phyloP scores from a whole-genome alignment of 2,113 vertebrate species.

The Tragelaphus imberbis region DNA sequence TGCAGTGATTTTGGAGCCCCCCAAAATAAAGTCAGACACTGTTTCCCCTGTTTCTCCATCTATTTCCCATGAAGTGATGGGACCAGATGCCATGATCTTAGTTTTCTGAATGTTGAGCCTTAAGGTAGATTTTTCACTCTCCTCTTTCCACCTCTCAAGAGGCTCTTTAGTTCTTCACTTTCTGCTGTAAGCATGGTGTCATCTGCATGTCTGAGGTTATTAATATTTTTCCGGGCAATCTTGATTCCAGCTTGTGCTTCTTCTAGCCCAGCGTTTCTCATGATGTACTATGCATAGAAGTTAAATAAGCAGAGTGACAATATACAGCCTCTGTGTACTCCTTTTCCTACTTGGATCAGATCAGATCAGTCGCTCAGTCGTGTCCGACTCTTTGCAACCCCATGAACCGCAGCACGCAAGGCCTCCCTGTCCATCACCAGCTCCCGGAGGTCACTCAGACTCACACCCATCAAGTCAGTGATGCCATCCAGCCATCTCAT shows the following conservation, averaged over 20 bases:
- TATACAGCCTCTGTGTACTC: too few species aligned
- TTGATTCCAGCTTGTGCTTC: neutral
- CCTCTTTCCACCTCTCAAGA: neutral
- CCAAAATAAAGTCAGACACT: neutral
- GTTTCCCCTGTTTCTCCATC: neutral
- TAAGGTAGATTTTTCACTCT: neutral
- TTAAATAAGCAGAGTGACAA: too few species aligned
- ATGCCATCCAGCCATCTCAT: too few species aligned
- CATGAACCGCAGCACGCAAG: too few species aligned
- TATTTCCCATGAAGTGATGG: neutral
- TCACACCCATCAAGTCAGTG: too few species aligned
- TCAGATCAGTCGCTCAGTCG: too few species aligned
- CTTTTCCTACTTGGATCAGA: too few species aligned
- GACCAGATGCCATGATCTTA: neutral
- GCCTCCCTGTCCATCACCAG: too few species aligned
- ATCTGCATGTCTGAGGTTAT: neutral
- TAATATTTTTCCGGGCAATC: neutral
- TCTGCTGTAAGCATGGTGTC: neutral
- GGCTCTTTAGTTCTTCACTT: neutral
- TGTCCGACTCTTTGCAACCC: too few species aligned
- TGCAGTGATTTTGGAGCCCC: neutral
- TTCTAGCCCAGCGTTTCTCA: rapidly evolving
- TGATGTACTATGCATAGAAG: too few species aligned
- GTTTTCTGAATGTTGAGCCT: neutral
- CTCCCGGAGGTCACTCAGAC: too few species aligned